Conservation (phyloP, 2,888 invertebrate species). For the Digitonthophagus gazella region DNA sequence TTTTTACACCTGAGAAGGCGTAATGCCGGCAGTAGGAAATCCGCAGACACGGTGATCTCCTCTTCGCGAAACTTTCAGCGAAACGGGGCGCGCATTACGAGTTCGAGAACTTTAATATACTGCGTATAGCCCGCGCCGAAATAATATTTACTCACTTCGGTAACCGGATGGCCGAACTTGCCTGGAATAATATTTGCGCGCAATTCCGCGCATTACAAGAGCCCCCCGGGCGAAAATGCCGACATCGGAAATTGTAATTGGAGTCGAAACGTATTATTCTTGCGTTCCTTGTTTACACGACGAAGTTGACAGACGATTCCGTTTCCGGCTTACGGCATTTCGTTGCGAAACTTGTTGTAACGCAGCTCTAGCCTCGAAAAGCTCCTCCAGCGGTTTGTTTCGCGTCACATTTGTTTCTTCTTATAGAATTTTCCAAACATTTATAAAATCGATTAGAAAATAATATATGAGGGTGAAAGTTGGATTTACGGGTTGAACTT, state of each 20-base stretch:
- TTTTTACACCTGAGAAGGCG: neutral
- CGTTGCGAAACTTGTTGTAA: neutral
- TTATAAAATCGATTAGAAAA: neutral
- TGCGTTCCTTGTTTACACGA: neutral
- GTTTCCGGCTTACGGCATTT: neutral
- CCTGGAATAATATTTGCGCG: slow-evolving; percentile 31
- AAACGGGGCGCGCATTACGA: slow-evolving; percentile 13
- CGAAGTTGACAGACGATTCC: neutral
- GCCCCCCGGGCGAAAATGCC: slow-evolving; percentile 3
- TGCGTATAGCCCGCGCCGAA: slow-evolving; percentile 14
- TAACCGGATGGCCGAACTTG: slow-evolving; percentile 15
- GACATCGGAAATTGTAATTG: slow-evolving; percentile 4
- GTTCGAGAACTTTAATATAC: slow-evolving; percentile 23
- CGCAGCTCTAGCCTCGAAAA: too few species aligned
- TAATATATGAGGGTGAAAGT: neutral
- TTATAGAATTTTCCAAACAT: too few species aligned
- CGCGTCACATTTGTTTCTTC: too few species aligned
- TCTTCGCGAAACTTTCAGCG: neutral
- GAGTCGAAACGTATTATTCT: neutral
- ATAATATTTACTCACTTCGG: slow-evolving; percentile 22
- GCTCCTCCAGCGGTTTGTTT: too few species aligned
- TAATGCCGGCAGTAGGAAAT: neutral
- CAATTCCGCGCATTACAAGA: slow-evolving; percentile 22
- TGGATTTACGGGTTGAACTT: neutral
- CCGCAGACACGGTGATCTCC: neutral